A percentile compares a stretch with the other conserved stretches of the same genome.
Conservation (phyloP, 2,113 vertebrate species). For the Ptychochromis oligacanthus region DNA sequence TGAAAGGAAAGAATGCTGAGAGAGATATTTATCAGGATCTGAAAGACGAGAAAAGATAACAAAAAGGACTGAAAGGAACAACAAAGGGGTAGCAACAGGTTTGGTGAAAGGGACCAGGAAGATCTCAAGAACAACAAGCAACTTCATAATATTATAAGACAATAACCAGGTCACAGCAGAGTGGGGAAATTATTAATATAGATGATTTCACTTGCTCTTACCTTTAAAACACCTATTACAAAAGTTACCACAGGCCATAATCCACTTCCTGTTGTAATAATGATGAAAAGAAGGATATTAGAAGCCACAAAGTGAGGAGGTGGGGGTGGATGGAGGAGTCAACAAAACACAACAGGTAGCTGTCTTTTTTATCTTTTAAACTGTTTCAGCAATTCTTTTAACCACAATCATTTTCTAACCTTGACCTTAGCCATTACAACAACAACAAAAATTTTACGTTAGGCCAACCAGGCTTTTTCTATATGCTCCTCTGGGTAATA, state of each 20-base stretch:
- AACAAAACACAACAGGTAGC: neutral
- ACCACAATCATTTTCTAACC: neutral
- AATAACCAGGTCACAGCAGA: neutral
- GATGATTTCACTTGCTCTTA: neutral
- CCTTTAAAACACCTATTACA: neutral
- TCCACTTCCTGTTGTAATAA: neutral
- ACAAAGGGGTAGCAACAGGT: constrained; percentile 26
- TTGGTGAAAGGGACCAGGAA: neutral
- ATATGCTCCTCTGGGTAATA: neutral
- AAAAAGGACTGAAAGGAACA: constrained; percentile 49
- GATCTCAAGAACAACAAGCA: neutral
- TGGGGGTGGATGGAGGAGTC: neutral
- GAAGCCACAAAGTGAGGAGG: neutral
- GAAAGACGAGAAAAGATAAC: constrained; percentile 61
- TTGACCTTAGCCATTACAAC: neutral
- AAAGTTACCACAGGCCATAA: neutral
- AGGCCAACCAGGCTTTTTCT: neutral
- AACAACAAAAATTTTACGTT: too few species aligned
- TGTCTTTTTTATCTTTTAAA: neutral
- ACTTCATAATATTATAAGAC: neutral
- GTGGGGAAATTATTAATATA: neutral
- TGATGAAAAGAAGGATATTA: neutral
- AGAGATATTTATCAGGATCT: constrained; percentile 71
- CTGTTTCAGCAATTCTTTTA: neutral
- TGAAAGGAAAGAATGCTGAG: constrained; percentile 71